phyloP scores from a whole-genome alignment of 2,888 invertebrate species.

The Cephus sareptanus region DNA sequence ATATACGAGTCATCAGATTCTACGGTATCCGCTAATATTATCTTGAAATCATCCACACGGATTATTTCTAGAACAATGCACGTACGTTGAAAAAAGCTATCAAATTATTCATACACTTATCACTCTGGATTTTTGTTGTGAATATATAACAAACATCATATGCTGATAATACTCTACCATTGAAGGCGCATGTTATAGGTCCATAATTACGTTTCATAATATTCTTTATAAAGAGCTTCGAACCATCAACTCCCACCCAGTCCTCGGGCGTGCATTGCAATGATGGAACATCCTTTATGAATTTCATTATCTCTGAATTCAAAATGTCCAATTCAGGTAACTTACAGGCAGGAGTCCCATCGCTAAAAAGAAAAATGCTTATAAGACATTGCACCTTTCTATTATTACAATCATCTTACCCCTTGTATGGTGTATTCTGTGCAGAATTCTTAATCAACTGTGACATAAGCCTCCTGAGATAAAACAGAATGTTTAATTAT shows the following conservation, averaged over 20 bases:
- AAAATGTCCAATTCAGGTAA: slow-evolving; percentile 75
- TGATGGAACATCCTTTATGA: slow-evolving; percentile 73
- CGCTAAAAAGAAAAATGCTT: slow-evolving; percentile 33
- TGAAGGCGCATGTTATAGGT: slow-evolving; percentile 59
- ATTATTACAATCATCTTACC: slow-evolving; percentile 33
- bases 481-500: slow-evolving; percentile 22
- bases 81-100: background rate
- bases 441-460: slow-evolving; percentile 53
- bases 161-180: slow-evolving; percentile 38
- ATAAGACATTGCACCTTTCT: background rate
- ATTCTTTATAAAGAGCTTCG: slow-evolving; percentile 68
- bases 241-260: slow-evolving; percentile 78
- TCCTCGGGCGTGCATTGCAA: slow-evolving; percentile 76
- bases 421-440: slow-evolving; percentile 34
- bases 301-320: slow-evolving; percentile 80
- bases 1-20: slow-evolving; percentile 72
- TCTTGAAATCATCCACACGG: slow-evolving; percentile 74
- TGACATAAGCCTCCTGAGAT: slow-evolving; percentile 50
- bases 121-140: too few relatives aligned
- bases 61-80: slow-evolving; percentile 70
- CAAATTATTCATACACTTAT: background rate
- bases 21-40: slow-evolving; percentile 69
- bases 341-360: slow-evolving; percentile 69
- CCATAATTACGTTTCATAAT: slow-evolving; percentile 65
- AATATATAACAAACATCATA: background rate